Percentiles rank a stretch among this genome's conserved stretches.
Conservation (phyloP, 1,140 invertebrate genomes). For the Chironomus striatipennis region DNA sequence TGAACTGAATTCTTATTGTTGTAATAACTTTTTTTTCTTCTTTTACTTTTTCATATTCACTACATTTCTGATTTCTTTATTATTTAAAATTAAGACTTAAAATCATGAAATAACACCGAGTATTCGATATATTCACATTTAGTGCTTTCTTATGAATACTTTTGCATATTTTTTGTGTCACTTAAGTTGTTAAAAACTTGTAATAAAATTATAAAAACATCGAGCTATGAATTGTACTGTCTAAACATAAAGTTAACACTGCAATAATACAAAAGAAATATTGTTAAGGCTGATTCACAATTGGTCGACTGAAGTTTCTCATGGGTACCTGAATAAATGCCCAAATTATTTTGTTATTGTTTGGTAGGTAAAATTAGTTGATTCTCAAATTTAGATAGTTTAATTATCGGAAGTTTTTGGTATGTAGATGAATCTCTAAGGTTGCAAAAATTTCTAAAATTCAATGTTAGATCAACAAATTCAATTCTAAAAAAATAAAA, state of each 20-base stretch:
- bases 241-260: conserved; percentile 14
- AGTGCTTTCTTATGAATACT: not conserved
- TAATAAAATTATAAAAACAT: not conserved
- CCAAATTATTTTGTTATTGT: no score
- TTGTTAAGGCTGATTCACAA: no score
- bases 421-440: no score
- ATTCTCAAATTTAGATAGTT: no score
- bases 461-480: no score
- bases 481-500: no score
- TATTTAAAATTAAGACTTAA: conserved; percentile 3
- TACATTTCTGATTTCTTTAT: not conserved
- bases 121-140: not conserved
- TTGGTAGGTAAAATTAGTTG: no score
- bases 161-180: conserved; percentile 8
- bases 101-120: not conserved
- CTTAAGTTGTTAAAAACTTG: not conserved
- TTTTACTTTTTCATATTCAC: not conserved
- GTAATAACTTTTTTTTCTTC: not conserved
- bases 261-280: not conserved
- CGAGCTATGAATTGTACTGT: not conserved
- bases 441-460: no score
- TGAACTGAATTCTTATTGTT: conserved; percentile 14
- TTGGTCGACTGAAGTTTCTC: no score
- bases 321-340: no score
- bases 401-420: no score